Percentiles rank a stretch among this genome's conserved stretches.
Evolutionary conservation across 2,113 vertebrate genomes (phyloP).

Genomic region (Nibea albiflora): DNA sequence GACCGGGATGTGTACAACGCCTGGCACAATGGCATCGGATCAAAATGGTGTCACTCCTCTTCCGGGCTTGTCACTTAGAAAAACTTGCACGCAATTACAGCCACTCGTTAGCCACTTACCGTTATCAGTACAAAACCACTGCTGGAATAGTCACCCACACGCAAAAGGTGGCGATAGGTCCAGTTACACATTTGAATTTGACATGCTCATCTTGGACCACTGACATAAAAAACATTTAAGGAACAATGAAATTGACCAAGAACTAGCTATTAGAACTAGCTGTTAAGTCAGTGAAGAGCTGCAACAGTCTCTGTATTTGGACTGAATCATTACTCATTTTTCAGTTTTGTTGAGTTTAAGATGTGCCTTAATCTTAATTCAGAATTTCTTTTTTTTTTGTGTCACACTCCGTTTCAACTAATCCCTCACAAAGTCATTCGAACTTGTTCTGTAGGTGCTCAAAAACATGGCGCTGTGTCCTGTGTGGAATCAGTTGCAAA

Average conservation of each 20-base stretch:
- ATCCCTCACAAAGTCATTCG: background rate
- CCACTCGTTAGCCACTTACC: conserved; percentile 39
- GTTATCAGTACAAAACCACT: conserved; percentile 12
- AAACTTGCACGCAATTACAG: conserved; percentile 59
- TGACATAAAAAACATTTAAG: background rate
- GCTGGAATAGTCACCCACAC: conserved; percentile 16
- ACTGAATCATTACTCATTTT: background rate
- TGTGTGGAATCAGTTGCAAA: conserved; percentile 10
- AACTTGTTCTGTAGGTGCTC: background rate
- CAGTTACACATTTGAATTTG: background rate
- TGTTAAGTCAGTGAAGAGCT: background rate
- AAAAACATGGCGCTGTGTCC: background rate
- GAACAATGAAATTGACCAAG: background rate
- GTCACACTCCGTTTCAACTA: background rate
- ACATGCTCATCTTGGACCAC: background rate
- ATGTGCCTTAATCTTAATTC: background rate
- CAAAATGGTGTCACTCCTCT: conserved; percentile 61
- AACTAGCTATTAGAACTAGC: background rate
- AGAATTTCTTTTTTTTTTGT: background rate
- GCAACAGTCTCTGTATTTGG: background rate
- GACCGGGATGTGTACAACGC: conserved; percentile 61
- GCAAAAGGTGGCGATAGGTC: background rate
- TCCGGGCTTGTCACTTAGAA: conserved; percentile 55
- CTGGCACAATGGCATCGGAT: conserved; percentile 64
- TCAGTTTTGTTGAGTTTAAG: background rate